Evolutionary conservation across 2,888 invertebrate genomes (phyloP), one percentile per base, ranked within the genome.

Genomic region (Bhutanitis thaidina): DNA sequence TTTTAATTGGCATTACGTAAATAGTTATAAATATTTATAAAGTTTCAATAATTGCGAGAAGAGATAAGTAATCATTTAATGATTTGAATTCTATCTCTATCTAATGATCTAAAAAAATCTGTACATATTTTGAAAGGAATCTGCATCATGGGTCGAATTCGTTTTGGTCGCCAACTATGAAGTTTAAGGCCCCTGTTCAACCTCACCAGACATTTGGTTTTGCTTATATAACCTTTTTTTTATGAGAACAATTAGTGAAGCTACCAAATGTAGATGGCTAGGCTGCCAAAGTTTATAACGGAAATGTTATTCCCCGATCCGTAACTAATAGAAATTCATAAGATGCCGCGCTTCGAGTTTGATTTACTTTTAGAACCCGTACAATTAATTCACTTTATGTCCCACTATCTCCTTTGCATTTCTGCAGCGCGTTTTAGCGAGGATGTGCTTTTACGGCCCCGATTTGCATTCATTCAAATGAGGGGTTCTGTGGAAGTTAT

Each of bases 251-350:
- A 2, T 20, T 5, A 5, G 20, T 3, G 58, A 61, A 25, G 15
- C 30, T 7, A 54, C 49, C 36, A 27, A 20, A 45, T 27, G 29
- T 9, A 15, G 16, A 35, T 7, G 15, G 10, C 25, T n/a, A 34
- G 14, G 25, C 30, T 25, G 27, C 9, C 13, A 7, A 32, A 37
- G 16, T 45, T 25, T 34, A 43, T 38, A 14, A 10, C 20, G 7
- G 27, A 36, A n/a, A 43, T 27, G 27, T 36, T 44, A 44, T 30
- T 37, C 27, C 40, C 27, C 50, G 53, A 54, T 58, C 54, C 38
- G 51, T 47, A 49, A 41, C 62, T 64, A 64, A 65, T 67, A 67
- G 53, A 63, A 64, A 69, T 71, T 67, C 66, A 71, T 68, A 67
- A 61, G 61, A 49, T 62, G 59, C 45, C 53, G 48, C 62, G 54